Percentiles rank a stretch among this genome's conserved stretches.
phyloP scores from a whole-genome alignment of 1,140 invertebrate genomes.

The Metopolophium dirhodum region DNA sequence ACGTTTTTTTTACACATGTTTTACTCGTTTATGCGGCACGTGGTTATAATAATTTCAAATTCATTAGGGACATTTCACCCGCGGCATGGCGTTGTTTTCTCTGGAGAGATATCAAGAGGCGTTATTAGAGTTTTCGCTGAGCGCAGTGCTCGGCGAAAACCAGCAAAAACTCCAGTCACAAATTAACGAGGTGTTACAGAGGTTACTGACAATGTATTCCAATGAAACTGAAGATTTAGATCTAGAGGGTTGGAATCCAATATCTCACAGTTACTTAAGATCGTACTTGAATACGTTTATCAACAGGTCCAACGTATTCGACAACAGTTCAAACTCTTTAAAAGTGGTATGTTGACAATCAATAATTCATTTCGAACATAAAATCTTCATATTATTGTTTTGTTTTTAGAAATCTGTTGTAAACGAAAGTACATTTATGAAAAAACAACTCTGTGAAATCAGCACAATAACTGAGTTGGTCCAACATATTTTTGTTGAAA shows the following conservation, averaged over 20 bases:
- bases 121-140: constrained; percentile 70
- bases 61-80: constrained; percentile 72
- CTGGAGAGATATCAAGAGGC: constrained; percentile 74
- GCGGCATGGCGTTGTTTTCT: constrained; percentile 70
- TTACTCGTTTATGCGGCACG: neutral
- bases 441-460: neutral
- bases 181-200: constrained; percentile 33
- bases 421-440: neutral
- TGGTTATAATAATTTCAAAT: neutral
- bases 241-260: constrained; percentile 6
- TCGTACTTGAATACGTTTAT: constrained; percentile 42
- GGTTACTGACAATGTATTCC: constrained; percentile 11
- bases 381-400: neutral
- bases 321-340: neutral
- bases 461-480: constrained; percentile 7
- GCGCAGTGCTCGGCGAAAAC: constrained; percentile 67
- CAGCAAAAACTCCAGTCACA: constrained; percentile 13
- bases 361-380: neutral
- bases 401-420: constrained; percentile 8
- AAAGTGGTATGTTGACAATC: neutral
- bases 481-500: constrained; percentile 33
- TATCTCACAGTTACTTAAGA: constrained; percentile 14
- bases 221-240: neutral
- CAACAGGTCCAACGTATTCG: neutral
- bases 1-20: constrained; percentile 59